Conservation (phyloP, 2,888 invertebrate species). For the Junonia oenone region DNA sequence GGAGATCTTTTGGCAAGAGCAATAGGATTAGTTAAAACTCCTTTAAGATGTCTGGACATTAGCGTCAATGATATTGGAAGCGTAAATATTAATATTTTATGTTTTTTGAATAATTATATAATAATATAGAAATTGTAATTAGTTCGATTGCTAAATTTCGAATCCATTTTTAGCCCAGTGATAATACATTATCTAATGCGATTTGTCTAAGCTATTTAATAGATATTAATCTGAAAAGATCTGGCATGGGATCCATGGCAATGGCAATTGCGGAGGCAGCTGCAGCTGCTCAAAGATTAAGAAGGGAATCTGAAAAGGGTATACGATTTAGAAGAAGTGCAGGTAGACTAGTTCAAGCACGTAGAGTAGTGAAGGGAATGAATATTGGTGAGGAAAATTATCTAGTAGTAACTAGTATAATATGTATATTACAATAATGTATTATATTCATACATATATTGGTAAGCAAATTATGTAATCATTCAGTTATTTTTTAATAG, state of each 20-base stretch:
- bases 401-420: not conserved
- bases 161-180: conserved; percentile 50
- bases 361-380: conserved; percentile 67
- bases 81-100: conserved; percentile 40
- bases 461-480: no score
- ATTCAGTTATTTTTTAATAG: conserved; percentile 34
- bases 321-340: conserved; percentile 68
- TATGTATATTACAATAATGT: not conserved
- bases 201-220: conserved; percentile 67
- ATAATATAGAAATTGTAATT: not conserved
- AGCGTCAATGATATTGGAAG: conserved; percentile 73
- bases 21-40: conserved; percentile 70
- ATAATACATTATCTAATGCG: conserved; percentile 63
- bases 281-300: conserved; percentile 62
- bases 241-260: conserved; percentile 65
- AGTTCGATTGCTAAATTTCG: not conserved
- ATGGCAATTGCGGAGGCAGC: conserved; percentile 69
- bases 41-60: conserved; percentile 63
- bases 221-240: conserved; percentile 66
- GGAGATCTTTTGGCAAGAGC: conserved; percentile 71
- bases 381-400: conserved; percentile 55
- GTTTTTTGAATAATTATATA: no score
- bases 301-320: conserved; percentile 69
- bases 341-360: conserved; percentile 65
- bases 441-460: no score